Base-by-base conservation (phyloP, 1,140 invertebrate species). In the Drosophila prosaltans region DNA sequence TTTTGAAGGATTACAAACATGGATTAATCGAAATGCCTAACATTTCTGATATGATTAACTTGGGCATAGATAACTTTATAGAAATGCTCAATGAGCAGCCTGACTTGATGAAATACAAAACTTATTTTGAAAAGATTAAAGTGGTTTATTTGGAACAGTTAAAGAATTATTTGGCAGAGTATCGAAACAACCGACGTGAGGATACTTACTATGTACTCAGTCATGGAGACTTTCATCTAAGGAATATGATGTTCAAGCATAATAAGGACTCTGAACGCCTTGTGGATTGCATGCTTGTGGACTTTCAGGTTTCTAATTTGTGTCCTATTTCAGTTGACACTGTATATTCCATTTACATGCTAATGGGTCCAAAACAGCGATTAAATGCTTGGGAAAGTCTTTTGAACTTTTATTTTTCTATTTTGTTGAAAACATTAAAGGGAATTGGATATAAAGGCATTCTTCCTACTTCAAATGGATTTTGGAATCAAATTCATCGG, bases 201-300 rank as follows among this genome's bases (percentile, higher is more conserved):
- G 65, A 65, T 41, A n/a, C 8, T 1, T 76, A 60, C 32, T 43
- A 59, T 16, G 60, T 30, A 2, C 65, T 76, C 21, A 69, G 59
- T 7, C 74, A 76, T 54, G 88, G 88, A 0, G 88, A 91, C 40
- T 84, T 75, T 16, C 88, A 91, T 66, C 7, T 76, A 5, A 67
- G 70, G 0, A 91, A 91, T 9, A 80, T 89, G 80, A 75, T 91
- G 78, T 85, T 91, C 24, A 89, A 72, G 70, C 16, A 70, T 3
- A 60, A 80, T 11, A 58, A 48, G 2, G 10, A 11, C 8, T 62
- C 66, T 0, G 72, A 60, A 21, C 43, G 10, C 4, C 10, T 70
- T 0, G 81, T 83, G 28, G 81, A 89, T 28, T 54, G 70, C 0
- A 74, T 89, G 68, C n/a, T 91, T 9, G 21, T 89, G 3, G 90